Percentiles rank a stretch among this genome's conserved stretches.
phyloP scores from a whole-genome alignment of 2,888 invertebrate genomes.

The Caenorhabditis sp. region DNA sequence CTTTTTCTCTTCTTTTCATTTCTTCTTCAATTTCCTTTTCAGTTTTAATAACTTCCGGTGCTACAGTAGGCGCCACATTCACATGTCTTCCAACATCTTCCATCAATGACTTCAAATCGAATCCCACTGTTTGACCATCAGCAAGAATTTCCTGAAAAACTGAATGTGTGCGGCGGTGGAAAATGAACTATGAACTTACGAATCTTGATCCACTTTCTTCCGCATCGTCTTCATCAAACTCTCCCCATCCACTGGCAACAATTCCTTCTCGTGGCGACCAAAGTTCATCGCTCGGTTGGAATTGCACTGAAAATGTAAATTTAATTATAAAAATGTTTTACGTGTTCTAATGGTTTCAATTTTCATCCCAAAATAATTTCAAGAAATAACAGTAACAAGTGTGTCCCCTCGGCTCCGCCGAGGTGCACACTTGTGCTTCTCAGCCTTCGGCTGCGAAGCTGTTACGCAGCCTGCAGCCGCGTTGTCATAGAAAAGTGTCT shows the following conservation, averaged over 20 bases:
- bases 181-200: constrained; percentile 21
- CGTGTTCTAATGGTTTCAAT: too few species aligned
- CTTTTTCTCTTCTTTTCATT: constrained; percentile 11
- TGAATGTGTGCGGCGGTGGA: background rate
- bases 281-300: constrained; percentile 1
- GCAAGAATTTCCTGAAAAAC: constrained; percentile 31
- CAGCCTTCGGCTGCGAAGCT: too few species aligned
- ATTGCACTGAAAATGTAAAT: background rate
- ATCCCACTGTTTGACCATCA: constrained; percentile 6
- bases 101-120: constrained; percentile 28
- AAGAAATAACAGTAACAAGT: too few species aligned
- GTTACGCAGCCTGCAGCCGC: too few species aligned
- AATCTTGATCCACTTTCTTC: constrained; percentile 18
- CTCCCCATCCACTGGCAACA: constrained; percentile 51
- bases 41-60: background rate
- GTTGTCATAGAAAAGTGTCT: too few species aligned
- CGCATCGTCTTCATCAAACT: constrained; percentile 6
- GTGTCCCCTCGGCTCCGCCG: too few species aligned
- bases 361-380: too few species aligned
- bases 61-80: constrained; percentile 11
- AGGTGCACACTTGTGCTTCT: too few species aligned
- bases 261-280: constrained; percentile 29
- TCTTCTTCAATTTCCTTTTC: constrained; percentile 5
- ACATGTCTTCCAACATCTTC: constrained; percentile 30
- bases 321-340: background rate